A percentile compares a stretch with the other conserved stretches of the same genome.
Conservation (phyloP, 2,113 vertebrate species). For the Vulpes ferrilata region DNA sequence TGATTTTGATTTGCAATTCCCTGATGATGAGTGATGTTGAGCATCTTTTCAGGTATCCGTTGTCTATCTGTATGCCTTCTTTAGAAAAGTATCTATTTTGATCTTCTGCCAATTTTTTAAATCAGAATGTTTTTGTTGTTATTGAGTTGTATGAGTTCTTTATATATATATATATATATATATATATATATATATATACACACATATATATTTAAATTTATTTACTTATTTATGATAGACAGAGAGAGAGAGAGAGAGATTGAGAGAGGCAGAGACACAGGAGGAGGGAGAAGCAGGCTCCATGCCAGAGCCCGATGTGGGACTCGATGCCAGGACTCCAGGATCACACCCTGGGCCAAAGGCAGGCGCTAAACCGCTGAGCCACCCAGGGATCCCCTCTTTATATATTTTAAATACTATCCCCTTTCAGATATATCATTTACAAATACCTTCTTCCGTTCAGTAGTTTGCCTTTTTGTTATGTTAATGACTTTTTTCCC, state of each 20-base stretch:
- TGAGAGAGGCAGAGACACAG: no score
- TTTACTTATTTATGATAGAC: no score
- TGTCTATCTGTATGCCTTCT: background rate
- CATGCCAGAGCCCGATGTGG: no score
- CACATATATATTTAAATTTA: no score
- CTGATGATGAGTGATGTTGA: background rate
- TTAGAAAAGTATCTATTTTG: background rate
- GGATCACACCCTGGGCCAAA: no score
- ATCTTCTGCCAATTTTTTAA: background rate
- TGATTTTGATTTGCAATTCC: background rate
- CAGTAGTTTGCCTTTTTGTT: background rate
- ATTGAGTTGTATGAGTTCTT: background rate
- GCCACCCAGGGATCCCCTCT: no score
- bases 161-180: no score
- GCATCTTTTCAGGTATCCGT: background rate
- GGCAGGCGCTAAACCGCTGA: no score
- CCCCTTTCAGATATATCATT: background rate
- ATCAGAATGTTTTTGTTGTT: background rate
- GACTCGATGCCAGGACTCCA: no score
- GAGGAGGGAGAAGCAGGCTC: no score
- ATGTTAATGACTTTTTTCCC: background rate
- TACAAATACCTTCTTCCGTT: background rate
- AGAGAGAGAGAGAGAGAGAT: no score
- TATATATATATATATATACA: no score
- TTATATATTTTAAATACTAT: background rate